phyloP scores from a whole-genome alignment of 1,140 invertebrate genomes.

The Drosophila aff. region DNA sequence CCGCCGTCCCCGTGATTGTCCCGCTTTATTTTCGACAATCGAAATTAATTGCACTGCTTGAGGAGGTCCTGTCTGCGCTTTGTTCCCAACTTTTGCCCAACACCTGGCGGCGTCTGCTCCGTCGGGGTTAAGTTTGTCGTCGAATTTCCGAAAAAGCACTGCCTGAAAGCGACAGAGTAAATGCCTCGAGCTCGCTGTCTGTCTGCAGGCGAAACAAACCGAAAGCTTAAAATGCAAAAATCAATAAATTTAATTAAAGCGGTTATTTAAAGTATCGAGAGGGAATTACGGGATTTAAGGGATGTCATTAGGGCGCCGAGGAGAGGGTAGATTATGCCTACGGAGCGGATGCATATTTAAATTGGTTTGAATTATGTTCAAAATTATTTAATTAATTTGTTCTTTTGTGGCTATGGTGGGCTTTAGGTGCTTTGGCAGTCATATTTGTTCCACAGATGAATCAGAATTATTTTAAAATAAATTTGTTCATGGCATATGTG shows the following conservation, averaged over 20 bases:
- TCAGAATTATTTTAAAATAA: background rate
- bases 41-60: conserved; percentile 63
- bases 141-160: conserved; percentile 14
- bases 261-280: conserved; percentile 45
- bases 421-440: background rate
- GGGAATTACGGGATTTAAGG: conserved; percentile 29
- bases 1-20: conserved; percentile 41
- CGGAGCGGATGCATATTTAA: conserved; percentile 30
- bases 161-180: background rate
- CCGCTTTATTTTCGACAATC: conserved; percentile 64
- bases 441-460: background rate
- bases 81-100: conserved; percentile 34
- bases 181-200: conserved; percentile 7
- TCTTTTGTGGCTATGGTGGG: conserved; percentile 3
- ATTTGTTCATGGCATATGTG: background rate
- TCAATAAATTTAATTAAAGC: conserved; percentile 58
- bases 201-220: conserved; percentile 22
- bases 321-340: background rate
- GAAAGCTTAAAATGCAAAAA: conserved; percentile 55
- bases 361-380: conserved; percentile 26
- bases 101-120: conserved; percentile 41
- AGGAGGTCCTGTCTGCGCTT: conserved; percentile 47
- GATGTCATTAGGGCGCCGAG: conserved; percentile 16
- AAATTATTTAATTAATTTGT: conserved; percentile 34
- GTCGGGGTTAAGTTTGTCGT: conserved; percentile 30